Base-by-base conservation (phyloP, 2,113 vertebrate species). In the Etia nguti region DNA sequence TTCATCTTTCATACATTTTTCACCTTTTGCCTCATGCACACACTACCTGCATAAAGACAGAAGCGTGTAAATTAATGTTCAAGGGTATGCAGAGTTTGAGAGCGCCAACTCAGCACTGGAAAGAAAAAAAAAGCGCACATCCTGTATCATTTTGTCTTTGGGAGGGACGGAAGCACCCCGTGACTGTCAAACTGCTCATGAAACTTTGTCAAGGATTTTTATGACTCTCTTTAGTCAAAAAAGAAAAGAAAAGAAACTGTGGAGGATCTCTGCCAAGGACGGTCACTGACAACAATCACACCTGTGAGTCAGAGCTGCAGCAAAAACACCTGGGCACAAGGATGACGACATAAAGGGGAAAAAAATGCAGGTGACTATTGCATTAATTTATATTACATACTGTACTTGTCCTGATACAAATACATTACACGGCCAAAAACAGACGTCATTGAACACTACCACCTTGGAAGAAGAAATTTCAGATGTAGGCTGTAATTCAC, bases 81-180 rank as follows among this genome's bases (percentile, higher is more conserved):
- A 93, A 92, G 92, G 93, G 81, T 86, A 81, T 18, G 43, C 12
- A 70, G 86, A 88, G 81, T 92, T 90, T 83, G 59, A 90, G 86
- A 89, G 81, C 2, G 88, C 89, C 48, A 81, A 83, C 87, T 92
- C 92, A 90, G 93, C 93, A 87, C 29, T 24, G 80, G 46, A 12
- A 46, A 85, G 24, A 10, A 3, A 34, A 84, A 18, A 86, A 80
- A 26, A 1, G 12, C 5, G 34, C 77, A 73, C 75, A 70, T 11
- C 31, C 73, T 59, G 79, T 26, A 16, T 87, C 73, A 86, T 86
- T 56, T 82, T 2, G 54, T 59, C 81, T 87, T 83, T 88, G 83
- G 22, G 55, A 12, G 18, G 55, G 68, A 80, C 75, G 26, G 79
- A 24, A 62, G 80, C 70, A 54, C 24, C 43, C 4, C 10, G 2